Evolutionary conservation across 2,797 vertebrate species (phyloP).

Genomic region (Acanthurus lineatus): DNA sequence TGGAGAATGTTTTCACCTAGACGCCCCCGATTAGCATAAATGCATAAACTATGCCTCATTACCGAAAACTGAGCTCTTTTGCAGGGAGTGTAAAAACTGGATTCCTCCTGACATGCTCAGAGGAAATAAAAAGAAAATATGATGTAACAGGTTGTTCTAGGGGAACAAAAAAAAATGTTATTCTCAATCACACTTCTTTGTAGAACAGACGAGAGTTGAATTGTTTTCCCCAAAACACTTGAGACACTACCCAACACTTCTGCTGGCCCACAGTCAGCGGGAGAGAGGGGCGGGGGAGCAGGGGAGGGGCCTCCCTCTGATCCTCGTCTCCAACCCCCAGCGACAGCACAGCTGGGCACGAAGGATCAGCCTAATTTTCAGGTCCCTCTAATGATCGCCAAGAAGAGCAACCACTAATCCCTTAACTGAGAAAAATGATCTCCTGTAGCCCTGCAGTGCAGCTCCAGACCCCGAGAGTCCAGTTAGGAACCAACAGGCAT

Average conservation of each 20-base stretch:
- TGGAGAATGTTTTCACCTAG: conserved; percentile 77
- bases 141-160: conserved; percentile 70
- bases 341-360: conserved; percentile 80
- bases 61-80: conserved; percentile 47
- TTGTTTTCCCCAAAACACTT: conserved; percentile 71
- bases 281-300: conserved; percentile 19
- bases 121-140: conserved; percentile 62
- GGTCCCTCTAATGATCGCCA: conserved; percentile 80
- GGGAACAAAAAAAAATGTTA: conserved; percentile 41
- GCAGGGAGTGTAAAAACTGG: conserved; percentile 40
- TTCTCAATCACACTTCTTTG: conserved; percentile 55
- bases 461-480: conserved; percentile 72
- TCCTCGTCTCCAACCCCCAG: conserved; percentile 74
- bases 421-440: conserved; percentile 83
- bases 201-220: conserved; percentile 60
- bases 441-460: conserved; percentile 68
- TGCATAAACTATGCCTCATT: conserved; percentile 72
- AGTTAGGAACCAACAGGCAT: conserved; percentile 63
- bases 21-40: conserved; percentile 76
- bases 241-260: conserved; percentile 69
- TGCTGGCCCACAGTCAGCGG: conserved; percentile 58
- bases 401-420: conserved; percentile 84
- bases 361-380: conserved; percentile 85
- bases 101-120: conserved; percentile 39
- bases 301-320: conserved; percentile 68